Evolutionary conservation across 1,140 invertebrate species (phyloP), one percentile per base, ranked within the genome.

Genomic region (Euura saliciscinereae): DNA sequence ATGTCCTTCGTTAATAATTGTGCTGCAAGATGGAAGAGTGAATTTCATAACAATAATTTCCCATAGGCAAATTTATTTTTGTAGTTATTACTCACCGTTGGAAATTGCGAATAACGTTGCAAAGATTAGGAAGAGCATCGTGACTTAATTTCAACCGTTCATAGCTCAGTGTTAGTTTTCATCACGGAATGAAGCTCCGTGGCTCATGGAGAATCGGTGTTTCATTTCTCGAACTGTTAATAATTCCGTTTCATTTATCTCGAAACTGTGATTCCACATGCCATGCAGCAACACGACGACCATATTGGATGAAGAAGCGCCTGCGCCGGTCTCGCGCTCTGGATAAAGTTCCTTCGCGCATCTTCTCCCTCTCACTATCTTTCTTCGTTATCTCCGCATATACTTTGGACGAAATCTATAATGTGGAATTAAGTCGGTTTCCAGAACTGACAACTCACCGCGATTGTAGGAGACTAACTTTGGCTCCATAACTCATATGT

Each of bases 1-100:
- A 90, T 87, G 74, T 91, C 91, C 79, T 90, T 91, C 42, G 85
- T 82, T 74, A 87, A 83, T 45, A 89, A 79, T 79, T 88, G 87
- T 65, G 82, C 86, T 87, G 70, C 64, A 75, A 66, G 51, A 59
- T 6, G 6, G 13, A 6, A 11, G 13, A 59, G 13, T 6, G 6
- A 59, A 59, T 59, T 3, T 28, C 28, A 28, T 28, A 28, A 28
- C 28, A 28, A 28, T 28, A 28, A 28, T 28, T 28, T 28, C 28
- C 28, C 28, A 28, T 28, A 28, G 28, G 28, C 28, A 28, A 28
- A 28, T 28, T 28, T 28, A 28, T 1, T 28, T 28, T 28, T 28
- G 28, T 28, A 28, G 28, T 28, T 28, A 28, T 28, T 28, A 59
- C 51, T 59, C 51, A 59, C 51, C 51, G 51, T 59, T 59, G 8